Evolutionary conservation across 2,888 invertebrate genomes (phyloP), one percentile per base, ranked within the genome.

Genomic region (Empis stercorea): DNA sequence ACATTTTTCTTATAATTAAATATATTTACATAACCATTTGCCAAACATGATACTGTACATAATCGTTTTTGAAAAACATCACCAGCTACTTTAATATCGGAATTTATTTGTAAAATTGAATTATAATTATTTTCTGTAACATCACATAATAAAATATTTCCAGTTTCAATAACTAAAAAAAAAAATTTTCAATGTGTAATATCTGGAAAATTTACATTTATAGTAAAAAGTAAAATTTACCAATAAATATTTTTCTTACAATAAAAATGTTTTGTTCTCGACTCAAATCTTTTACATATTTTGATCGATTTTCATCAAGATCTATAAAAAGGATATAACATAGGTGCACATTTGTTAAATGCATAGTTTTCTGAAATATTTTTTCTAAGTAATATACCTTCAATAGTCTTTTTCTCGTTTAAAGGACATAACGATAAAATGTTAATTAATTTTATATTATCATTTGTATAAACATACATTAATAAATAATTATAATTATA

Each of bases 401-500:
- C 11, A 2, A 38, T 38, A 17, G 11, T 38, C 10, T 13, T 6
- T 13, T 6, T 4, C 10, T 38, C 38, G 13, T 4, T 11, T 6
- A 13, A 2, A 11, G 17, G 17, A 10, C 17, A 17, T 13, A 40
- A 13, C 9, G 23, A 23, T 27, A 14, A 9, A 23, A 13, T 27
- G 2, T n/a, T 27, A 10, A 10, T 20, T 23, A n/a, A 40, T n/a
- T 15, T 27, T 3, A 27, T 9, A n/a, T n/a, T 9, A 23, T 23
- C 10, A 9, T 11, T 40, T 40, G 72, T 67, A 48, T 73, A 67
- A 76, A 77, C 77, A 61, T 76, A 78, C 43, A 80, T 54, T 45
- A 80, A 63, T 57, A 70, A 73, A 55, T 80, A 59, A 54, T 74
- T 71, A 39, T 67, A 63, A 52, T 80, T 78, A 57, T 78, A 80